Conservation (phyloP, 1,140 invertebrate species). For the Camponotus floridanus region DNA sequence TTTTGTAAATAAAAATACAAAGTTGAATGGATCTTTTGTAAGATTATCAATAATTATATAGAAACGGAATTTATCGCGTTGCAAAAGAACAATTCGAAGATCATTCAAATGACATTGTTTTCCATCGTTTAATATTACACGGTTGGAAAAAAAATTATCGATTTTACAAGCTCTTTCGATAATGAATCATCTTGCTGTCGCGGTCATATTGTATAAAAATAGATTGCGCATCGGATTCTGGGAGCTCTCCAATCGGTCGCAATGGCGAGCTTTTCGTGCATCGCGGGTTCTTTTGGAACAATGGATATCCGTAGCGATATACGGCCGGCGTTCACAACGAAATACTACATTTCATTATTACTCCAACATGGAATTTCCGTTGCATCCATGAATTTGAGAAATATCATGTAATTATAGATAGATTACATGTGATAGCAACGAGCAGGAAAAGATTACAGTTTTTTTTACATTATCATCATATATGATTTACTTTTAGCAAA, state of each 20-base stretch:
- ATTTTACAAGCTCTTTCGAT: not conserved
- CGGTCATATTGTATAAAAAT: constrained; percentile 35
- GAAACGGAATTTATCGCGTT: not conserved
- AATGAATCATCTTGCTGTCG: constrained; percentile 18
- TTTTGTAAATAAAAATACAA: not conserved
- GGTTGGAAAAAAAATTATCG: not conserved
- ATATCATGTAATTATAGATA: constrained; percentile 32
- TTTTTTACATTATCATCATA: constrained; percentile 6
- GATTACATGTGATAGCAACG: not conserved
- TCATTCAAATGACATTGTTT: not conserved
- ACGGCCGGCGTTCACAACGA: not conserved
- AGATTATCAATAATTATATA: not conserved
- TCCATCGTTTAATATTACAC: not conserved
- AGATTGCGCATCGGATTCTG: not conserved
- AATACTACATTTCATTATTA: constrained; percentile 50
- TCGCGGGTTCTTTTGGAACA: constrained; percentile 38
- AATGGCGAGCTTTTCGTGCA: constrained; percentile 19
- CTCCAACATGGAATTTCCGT: not conserved
- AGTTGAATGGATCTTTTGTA: not conserved
- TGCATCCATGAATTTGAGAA: constrained; percentile 9
- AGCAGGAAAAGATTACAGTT: not conserved
- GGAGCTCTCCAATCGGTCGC: constrained; percentile 31
- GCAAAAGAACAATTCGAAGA: not conserved
- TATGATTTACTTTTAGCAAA: constrained; percentile 10
- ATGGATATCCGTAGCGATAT: constrained; percentile 9